Evolutionary conservation across 2,797 vertebrate species (phyloP).

Genomic region (Myioborus miniatus): DNA sequence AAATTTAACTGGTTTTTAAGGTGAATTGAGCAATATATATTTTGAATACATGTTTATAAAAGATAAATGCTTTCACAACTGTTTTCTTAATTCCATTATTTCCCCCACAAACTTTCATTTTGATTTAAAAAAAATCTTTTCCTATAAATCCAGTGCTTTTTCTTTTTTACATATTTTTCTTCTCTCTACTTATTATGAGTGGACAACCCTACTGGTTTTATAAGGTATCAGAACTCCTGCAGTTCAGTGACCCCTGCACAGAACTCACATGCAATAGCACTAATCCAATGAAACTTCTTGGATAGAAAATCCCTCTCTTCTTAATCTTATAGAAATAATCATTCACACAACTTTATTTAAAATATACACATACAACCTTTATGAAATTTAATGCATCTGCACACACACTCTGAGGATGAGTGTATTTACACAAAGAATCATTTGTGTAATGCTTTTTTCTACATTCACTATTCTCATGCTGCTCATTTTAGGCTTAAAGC

Average conservation of each 20-base stretch:
- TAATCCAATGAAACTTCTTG: neutral
- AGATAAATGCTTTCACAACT: neutral
- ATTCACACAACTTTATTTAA: neutral
- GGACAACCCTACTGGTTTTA: neutral
- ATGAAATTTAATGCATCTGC: neutral
- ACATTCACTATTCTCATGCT: neutral
- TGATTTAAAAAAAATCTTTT: neutral
- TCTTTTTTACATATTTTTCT: neutral
- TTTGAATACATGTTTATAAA: neutral
- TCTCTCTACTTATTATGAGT: neutral
- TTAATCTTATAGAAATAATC: neutral
- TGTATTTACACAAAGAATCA: neutral
- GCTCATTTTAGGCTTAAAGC: neutral
- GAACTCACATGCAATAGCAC: neutral
- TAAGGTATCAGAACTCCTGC: neutral
- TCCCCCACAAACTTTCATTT: neutral
- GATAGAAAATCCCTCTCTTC: neutral
- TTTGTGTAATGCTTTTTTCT: neutral
- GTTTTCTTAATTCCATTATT: neutral
- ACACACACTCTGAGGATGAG: fast-evolving
- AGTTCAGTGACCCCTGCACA: neutral
- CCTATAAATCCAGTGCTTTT: neutral
- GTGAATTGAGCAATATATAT: neutral
- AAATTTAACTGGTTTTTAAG: neutral
- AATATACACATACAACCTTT: neutral